phyloP scores from a whole-genome alignment of 2,113 vertebrate genomes.

The Myocastor coypus region DNA sequence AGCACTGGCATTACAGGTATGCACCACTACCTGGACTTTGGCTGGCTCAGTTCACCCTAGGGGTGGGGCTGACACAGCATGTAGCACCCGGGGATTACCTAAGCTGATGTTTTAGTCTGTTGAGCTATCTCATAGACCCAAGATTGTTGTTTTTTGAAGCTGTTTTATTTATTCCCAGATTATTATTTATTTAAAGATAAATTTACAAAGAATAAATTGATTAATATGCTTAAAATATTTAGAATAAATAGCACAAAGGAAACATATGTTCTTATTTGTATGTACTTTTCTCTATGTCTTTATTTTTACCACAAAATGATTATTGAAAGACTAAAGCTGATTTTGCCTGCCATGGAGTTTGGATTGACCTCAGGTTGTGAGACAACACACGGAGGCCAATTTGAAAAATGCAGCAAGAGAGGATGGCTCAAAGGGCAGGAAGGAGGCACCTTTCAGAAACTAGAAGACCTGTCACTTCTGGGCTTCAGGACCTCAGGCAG shows the following conservation, averaged over 20 bases:
- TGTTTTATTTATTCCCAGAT: neutral
- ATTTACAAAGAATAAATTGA: neutral
- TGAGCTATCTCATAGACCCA: no score
- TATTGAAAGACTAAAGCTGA: constrained; percentile 24
- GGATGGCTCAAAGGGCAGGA: neutral
- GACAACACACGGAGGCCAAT: neutral
- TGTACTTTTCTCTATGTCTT: neutral
- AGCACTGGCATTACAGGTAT: no score
- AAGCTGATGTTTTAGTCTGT: no score
- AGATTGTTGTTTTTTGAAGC: neutral
- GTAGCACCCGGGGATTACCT: no score
- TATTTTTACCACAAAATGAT: constrained; percentile 22
- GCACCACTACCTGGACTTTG: no score
- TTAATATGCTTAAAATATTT: neutral
- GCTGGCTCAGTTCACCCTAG: no score
- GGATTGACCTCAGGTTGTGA: constrained; percentile 4
- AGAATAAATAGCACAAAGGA: neutral
- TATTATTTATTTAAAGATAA: constrained; percentile 48
- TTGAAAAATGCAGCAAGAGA: neutral
- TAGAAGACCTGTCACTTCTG: neutral
- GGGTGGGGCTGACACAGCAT: no score
- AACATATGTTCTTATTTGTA: neutral
- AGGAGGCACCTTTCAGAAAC: neutral
- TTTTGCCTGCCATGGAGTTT: neutral
- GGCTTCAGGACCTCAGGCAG: neutral